phyloP scores from a whole-genome alignment of 2,113 vertebrate species.

The Tachysurus vachellii region DNA sequence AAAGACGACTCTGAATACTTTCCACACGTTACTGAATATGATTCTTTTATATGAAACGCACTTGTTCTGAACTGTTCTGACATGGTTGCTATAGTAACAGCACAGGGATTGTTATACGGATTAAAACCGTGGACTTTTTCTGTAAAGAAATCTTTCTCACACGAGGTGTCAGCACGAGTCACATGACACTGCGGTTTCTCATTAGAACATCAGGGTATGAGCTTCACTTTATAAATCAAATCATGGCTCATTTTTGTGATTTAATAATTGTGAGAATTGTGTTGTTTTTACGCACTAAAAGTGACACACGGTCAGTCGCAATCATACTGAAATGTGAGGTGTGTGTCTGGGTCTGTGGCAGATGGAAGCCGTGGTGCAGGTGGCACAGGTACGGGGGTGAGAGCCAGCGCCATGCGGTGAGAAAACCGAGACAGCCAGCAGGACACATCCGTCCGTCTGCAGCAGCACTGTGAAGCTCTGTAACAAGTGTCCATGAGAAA shows the following conservation, averaged over 20 bases:
- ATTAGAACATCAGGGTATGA: no score
- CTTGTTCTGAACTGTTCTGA: no score
- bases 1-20: no score
- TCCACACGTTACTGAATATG: no score
- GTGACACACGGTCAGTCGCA: background rate
- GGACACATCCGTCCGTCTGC: background rate
- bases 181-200: no score
- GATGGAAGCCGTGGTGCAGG: background rate
- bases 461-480: background rate
- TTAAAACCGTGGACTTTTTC: no score
- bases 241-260: background rate
- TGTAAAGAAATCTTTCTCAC: no score
- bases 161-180: no score
- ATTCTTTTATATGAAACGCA: no score
- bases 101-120: no score
- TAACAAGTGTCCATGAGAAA: background rate
- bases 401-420: background rate
- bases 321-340: background rate
- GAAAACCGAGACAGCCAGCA: background rate
- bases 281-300: background rate
- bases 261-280: background rate
- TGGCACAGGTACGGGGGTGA: background rate
- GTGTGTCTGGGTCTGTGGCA: background rate
- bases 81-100: no score
- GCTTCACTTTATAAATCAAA: background rate